Percentiles rank a stretch among this genome's conserved stretches.
Evolutionary conservation across 92 coral and sea anemone species (phyloP).

Genomic region (Epizoanthus scotinus): DNA sequence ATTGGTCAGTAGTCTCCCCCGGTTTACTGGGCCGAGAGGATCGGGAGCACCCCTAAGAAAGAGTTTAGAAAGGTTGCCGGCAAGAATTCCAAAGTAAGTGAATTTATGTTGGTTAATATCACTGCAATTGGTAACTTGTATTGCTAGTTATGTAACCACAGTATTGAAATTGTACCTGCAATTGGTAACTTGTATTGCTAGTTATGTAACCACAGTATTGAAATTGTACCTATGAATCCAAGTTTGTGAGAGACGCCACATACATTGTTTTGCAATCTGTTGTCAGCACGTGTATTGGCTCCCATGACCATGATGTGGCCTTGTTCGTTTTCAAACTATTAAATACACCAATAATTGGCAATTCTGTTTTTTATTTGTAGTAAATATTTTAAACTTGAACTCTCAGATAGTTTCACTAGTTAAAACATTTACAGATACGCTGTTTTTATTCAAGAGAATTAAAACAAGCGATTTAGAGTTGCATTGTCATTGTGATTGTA

Average conservation of each 20-base stretch:
- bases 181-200: not conserved
- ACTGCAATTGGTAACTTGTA: not conserved
- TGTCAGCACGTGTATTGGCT: slow-evolving; percentile 29
- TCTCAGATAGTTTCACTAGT: not conserved
- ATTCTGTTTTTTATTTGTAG: slow-evolving; percentile 20
- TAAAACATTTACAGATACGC: not conserved
- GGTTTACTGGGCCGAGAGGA: slow-evolving; percentile 38
- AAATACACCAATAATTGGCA: not conserved
- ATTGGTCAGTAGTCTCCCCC: slow-evolving; percentile 68
- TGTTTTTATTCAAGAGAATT: slow-evolving; percentile 10
- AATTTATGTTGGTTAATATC: not conserved
- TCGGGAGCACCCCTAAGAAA: slow-evolving; percentile 62
- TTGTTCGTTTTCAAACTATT: slow-evolving; percentile 34
- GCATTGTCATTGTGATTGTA: no score
- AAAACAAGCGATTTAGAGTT: not conserved
- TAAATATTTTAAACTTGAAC: not conserved
- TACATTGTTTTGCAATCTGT: slow-evolving; percentile 3
- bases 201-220: not conserved
- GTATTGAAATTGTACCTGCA: not conserved
- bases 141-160: not conserved
- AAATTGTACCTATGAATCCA: not conserved
- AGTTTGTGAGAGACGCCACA: not conserved
- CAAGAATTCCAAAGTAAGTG: slow-evolving; percentile 57
- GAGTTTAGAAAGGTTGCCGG: slow-evolving; percentile 45
- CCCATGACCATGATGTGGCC: slow-evolving; percentile 17